Evolutionary conservation across 1,140 invertebrate genomes (phyloP).

Genomic region (Holotrichia oblita): DNA sequence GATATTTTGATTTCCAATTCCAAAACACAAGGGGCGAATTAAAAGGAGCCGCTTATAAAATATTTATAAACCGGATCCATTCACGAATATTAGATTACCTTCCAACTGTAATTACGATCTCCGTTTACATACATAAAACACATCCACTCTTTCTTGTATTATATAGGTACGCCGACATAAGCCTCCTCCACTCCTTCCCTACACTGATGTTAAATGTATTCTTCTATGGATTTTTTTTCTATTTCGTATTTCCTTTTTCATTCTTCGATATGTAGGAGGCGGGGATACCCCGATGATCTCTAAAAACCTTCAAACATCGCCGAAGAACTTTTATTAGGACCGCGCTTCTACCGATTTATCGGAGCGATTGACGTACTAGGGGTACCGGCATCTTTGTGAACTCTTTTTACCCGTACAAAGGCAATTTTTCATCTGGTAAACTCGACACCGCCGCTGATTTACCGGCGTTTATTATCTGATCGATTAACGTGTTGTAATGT

Average conservation of each 20-base stretch:
- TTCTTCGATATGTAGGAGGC: background rate
- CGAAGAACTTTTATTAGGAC: slow-evolving; percentile 11
- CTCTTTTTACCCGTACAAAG: background rate
- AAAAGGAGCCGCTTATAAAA: slow-evolving; percentile 36
- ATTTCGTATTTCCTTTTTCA: slow-evolving; percentile 10
- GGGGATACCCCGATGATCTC: background rate
- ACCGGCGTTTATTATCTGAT: background rate
- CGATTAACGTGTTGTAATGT: slow-evolving; percentile 3
- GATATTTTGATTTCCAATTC: slow-evolving; percentile 31
- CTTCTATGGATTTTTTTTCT: background rate
- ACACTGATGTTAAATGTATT: slow-evolving; percentile 2
- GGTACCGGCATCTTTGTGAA: background rate
- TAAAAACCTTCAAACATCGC: slow-evolving; percentile 26
- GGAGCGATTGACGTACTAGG: slow-evolving; percentile 16
- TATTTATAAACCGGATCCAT: slow-evolving; percentile 36
- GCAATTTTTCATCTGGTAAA: slow-evolving; percentile 15
- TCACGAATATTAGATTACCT: slow-evolving; percentile 36
- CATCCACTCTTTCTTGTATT: slow-evolving; percentile 15
- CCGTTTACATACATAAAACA: slow-evolving; percentile 22
- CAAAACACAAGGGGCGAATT: slow-evolving; percentile 25
- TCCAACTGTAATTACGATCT: slow-evolving; percentile 33
- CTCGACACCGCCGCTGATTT: slow-evolving; percentile 23
- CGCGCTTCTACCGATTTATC: slow-evolving; percentile 24
- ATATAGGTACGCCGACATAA: background rate
- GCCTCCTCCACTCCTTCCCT: background rate